Base-by-base conservation (phyloP, 2,797 vertebrate genomes). In the Poliocrania exsul region DNA sequence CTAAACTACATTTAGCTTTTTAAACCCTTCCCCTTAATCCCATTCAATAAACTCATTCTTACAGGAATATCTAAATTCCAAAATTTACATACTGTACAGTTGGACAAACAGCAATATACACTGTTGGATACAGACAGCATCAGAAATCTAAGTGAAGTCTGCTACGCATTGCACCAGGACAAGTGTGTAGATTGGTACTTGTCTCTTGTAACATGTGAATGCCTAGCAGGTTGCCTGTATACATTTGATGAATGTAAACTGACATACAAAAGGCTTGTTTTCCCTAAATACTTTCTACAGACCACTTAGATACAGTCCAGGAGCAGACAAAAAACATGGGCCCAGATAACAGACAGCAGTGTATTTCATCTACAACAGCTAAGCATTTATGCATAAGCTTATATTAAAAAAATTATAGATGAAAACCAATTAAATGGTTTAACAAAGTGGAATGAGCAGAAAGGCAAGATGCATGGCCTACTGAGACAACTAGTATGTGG, bases 1-100 rank as follows among this genome's bases (percentile, higher is more conserved):
- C 23, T 51, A 51, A 74, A 75, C 23, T 84, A 47, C 25, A 58
- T 44, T 35, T 64, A 69, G 65, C 25, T 86, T 94, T 89, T 81
- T 37, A 73, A 74, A 91, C 85, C 51, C 16, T 87, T 77, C 8
- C 7, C 15, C 40, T 87, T 51, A 62, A 28, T 4, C 44, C 17
- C 25, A 53, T 77, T 87, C 50, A 33, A 28, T 82, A 56, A 80
- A 25, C 7, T 85, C 58, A 82, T 33, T 61, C 49, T 42, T 94
- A 16, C 20, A 82, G 19, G 38, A 91, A 56, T 47, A 82, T 23
- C 11, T 60, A 53, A 51, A 65, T 80, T 77, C 57, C 54, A 82
- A 74, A 65, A 65, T 74, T 24, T 65, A 81, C 17, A 37, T 35
- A 51, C 16, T n/a, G 8, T 40, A 66, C 2, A 2, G 31, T 33